Conservation (phyloP, 1,140 invertebrate species). For the Ptiloglossa arizonensis region DNA sequence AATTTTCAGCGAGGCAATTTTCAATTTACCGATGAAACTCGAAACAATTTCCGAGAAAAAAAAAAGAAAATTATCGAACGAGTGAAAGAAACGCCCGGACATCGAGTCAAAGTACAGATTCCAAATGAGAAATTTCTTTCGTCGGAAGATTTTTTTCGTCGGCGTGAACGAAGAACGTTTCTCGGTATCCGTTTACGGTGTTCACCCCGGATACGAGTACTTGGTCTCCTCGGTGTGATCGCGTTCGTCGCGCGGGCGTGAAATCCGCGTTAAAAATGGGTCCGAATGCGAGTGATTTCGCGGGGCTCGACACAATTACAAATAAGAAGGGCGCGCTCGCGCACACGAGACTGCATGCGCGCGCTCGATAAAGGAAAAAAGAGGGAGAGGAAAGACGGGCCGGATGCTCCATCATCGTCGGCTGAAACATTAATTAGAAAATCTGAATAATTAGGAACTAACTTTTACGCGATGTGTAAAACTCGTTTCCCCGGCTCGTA, state of each 20-base stretch:
- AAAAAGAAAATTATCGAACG: too few species aligned
- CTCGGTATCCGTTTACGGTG: background rate
- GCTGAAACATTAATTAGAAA: conserved; percentile 80
- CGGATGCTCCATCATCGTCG: conserved; percentile 76
- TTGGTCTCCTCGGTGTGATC: too few species aligned
- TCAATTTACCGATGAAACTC: too few species aligned
- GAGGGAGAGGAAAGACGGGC: conserved; percentile 69
- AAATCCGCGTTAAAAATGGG: background rate
- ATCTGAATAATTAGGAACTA: conserved; percentile 81
- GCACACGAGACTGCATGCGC: conserved; percentile 19
- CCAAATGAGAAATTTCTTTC: too few species aligned
- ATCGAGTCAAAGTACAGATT: too few species aligned
- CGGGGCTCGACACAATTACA: conserved; percentile 24
- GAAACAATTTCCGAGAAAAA: too few species aligned
- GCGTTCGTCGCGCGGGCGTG: background rate
- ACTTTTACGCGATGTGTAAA: conserved; percentile 74
- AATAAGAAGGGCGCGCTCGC: conserved; percentile 42
- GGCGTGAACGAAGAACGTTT: too few species aligned
- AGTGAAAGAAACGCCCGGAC: too few species aligned
- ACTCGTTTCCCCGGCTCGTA: conserved; percentile 41
- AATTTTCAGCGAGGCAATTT: too few species aligned
- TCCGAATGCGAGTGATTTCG: conserved; percentile 13
- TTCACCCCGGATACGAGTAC: too few species aligned
- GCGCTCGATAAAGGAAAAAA: conserved; percentile 69
- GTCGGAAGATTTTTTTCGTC: too few species aligned